Conservation (phyloP, 2,888 invertebrate species). For the Hymenopus coronatus region DNA sequence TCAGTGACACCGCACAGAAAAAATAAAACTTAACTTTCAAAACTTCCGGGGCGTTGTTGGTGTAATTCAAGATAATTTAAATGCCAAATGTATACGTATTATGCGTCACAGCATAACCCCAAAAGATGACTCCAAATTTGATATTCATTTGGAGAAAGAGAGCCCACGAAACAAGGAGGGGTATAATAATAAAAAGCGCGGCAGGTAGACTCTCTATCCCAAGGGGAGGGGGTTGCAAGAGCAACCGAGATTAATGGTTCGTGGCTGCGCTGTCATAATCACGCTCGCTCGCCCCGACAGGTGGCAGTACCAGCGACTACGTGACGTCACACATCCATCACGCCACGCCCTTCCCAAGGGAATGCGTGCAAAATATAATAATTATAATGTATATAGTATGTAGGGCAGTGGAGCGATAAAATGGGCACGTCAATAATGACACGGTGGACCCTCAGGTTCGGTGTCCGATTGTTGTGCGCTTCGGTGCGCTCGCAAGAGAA, state of each 20-base stretch:
- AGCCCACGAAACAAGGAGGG: neutral
- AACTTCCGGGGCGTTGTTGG: too few relatives aligned
- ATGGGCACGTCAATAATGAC: neutral
- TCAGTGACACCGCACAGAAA: too few relatives aligned
- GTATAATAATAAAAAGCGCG: neutral
- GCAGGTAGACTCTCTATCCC: neutral
- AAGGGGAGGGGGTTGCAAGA: neutral
- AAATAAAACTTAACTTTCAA: too few relatives aligned
- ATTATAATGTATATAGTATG: neutral
- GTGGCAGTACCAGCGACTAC: neutral
- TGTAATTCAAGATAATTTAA: too few relatives aligned
- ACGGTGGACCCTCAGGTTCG: neutral
- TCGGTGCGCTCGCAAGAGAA: neutral
- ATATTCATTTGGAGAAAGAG: neutral
- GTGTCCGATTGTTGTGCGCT: neutral
- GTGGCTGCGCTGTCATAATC: neutral
- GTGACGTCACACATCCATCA: conserved; percentile 6
- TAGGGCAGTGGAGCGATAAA: neutral
- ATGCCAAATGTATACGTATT: too few relatives aligned
- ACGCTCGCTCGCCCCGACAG: neutral
- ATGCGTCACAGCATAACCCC: neutral
- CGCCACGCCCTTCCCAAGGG: neutral
- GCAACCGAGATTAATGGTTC: neutral
- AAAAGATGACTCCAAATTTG: neutral
- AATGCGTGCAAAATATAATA: neutral